Conservation (phyloP, 2,888 invertebrate species). For the Ophion obscuratus region DNA sequence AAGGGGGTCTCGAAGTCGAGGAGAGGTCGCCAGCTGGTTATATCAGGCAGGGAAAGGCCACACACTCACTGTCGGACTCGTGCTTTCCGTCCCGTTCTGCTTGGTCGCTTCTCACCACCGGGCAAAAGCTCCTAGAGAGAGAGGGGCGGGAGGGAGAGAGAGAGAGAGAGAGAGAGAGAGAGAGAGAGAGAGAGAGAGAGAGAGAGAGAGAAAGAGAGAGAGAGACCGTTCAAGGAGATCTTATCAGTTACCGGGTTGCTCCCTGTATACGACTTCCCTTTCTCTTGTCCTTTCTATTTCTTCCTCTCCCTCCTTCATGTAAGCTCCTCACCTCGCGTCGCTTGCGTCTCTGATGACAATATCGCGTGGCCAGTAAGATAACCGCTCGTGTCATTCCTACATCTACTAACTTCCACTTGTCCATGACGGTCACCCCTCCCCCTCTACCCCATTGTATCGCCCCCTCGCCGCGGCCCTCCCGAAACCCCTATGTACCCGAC, state of each 20-base stretch:
- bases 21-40: constrained; percentile 70
- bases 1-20: constrained; percentile 60
- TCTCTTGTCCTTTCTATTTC: constrained; percentile 48
- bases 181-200: not conserved
- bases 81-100: constrained; percentile 60
- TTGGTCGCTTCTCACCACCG: constrained; percentile 43
- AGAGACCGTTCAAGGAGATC: constrained; percentile 66
- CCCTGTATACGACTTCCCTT: constrained; percentile 66
- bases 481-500: constrained; percentile 23
- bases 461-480: not conserved
- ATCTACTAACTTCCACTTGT: constrained; percentile 81
- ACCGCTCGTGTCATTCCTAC: constrained; percentile 84
- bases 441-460: constrained; percentile 12
- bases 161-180: constrained; percentile 1
- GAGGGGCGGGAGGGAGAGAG: no score
- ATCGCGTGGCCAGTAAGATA: constrained; percentile 84
- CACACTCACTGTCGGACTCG: constrained; percentile 76
- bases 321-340: constrained; percentile 63
- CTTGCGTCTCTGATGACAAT: constrained; percentile 82
- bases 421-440: constrained; percentile 59
- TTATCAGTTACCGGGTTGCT: constrained; percentile 63
- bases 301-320: constrained; percentile 9
- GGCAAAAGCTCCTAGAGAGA: constrained; percentile 29
- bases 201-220: not conserved
- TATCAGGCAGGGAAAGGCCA: constrained; percentile 82